Base-by-base conservation (phyloP, 2,888 invertebrate genomes). In the Bursaphelenchus okinawaensis region DNA sequence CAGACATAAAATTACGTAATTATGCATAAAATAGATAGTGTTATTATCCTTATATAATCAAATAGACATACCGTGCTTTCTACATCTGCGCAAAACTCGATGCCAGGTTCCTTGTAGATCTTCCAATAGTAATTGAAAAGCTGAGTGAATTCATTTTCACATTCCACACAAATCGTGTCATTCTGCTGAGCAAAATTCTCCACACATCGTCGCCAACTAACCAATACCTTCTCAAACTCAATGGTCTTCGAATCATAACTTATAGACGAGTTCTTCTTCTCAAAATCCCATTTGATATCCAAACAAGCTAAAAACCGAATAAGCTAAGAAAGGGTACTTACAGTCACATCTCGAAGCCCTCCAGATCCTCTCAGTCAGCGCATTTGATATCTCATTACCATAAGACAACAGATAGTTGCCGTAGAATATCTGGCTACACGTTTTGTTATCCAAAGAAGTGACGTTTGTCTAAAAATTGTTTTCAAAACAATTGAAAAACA, bases 61-160 rank as follows among this genome's bases (percentile, higher is more conserved):
- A 57, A 19, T 9, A n/a, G 52, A 29, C 63, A 59, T 20, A 74
- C 75, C 55, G 76, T 75, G 0, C 78, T 75, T 58, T 81, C 79
- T n/a, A 81, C 80, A 56, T 81, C 81, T 0, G 80, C 69, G 66
- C 81, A 81, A 40, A 81, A 81, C 56, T 81, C 76, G 2, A 70
- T 68, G 28, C 68, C 75, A 0, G 81, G 81, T 12, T 71, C 73
- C 29, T 74, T 70, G 63, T 80, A 81, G 52, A 81, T 76, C 40
- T 76, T 70, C 81, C 81, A 81, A 63, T 81, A 81, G 63, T 65
- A 81, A 4, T 60, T 66, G 68, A 77, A 77, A 7, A 81, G 68
- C 12, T 66, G 59, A 52, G 78, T 70, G 67, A 75, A 80, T 20
- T 50, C 12, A 7, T 62, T 62, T 51, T 70, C 75, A 64, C 80